These are phyloP conservation scores for Odontesthes bonariensis DNA, from an alignment of 2,113 vertebrate species.

Conservation along the genomic window DNA sequence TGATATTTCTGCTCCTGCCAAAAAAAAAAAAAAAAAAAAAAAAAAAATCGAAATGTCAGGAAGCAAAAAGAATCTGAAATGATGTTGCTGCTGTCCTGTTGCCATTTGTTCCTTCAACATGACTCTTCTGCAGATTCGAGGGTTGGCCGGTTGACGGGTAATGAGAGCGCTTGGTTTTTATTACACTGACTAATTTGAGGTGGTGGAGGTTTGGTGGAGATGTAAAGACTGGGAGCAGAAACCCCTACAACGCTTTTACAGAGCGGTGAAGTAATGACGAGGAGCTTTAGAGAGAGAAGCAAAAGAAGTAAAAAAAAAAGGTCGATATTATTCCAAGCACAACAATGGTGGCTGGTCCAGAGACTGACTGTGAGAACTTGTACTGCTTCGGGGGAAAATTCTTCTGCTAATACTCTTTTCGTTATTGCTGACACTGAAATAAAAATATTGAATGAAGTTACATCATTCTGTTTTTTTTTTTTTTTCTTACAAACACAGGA, in stretches of 20 bases:
- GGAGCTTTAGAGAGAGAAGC: neutral
- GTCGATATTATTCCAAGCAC: neutral
- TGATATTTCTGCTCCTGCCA: conserved; percentile 47
- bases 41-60: conserved; percentile 53
- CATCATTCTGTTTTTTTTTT: neutral
- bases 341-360: conserved; percentile 3
- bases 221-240: conserved; percentile 30
- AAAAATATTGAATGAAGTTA: neutral
- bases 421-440: neutral
- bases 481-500: conserved; percentile 1
- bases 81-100: conserved; percentile 40
- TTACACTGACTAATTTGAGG: conserved; percentile 44
- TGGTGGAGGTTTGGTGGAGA: conserved; percentile 43
- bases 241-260: conserved; percentile 27
- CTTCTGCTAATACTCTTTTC: conserved; percentile 2
- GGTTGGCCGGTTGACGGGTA: conserved; percentile 37
- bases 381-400: neutral
- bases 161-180: conserved; percentile 35
- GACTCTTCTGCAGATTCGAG: conserved; percentile 28
- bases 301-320: conserved; percentile 6
- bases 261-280: conserved; percentile 25
- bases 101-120: conserved; percentile 43
- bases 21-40: conserved; percentile 34
- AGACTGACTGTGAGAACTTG: neutral
- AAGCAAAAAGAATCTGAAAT: conserved; percentile 27